These are phyloP conservation scores for Siniperca scherzeri DNA, from an alignment of 2,797 vertebrate genomes.

Conservation along the genomic window DNA sequence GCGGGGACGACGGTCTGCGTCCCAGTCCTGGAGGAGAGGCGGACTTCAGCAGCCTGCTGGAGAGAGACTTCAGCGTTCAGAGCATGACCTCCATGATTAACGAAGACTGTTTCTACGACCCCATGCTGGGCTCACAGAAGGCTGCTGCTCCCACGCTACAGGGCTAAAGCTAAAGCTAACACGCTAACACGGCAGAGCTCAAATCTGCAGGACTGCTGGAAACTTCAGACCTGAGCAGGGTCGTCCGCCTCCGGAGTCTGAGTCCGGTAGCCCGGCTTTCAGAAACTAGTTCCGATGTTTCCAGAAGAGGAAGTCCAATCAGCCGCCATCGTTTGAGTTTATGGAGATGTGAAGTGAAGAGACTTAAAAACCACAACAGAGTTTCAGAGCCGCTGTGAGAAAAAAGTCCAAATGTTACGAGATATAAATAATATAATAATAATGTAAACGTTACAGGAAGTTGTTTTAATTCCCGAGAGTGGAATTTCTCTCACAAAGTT, in stretches of 20 bases:
- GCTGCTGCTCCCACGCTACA: slow-evolving; percentile 6
- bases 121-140: slow-evolving; percentile 52
- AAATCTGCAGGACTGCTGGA: not conserved
- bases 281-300: no score
- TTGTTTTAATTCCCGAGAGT: no score
- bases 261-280: no score
- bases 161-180: slow-evolving; percentile 34
- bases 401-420: not conserved
- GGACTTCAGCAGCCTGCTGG: slow-evolving; percentile 87
- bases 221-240: not conserved
- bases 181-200: not conserved
- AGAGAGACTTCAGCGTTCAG: slow-evolving; percentile 93
- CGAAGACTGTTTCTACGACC: slow-evolving; percentile 92
- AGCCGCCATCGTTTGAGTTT: not conserved
- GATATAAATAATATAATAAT: no score
- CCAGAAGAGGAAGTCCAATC: not conserved
- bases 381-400: not conserved
- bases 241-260: no score
- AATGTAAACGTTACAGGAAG: no score
- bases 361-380: no score
- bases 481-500: no score
- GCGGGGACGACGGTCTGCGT: slow-evolving; percentile 10
- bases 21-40: slow-evolving; percentile 68
- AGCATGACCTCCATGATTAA: slow-evolving; percentile 91
- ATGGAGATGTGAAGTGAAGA: no score